Base-by-base conservation (phyloP, 2,797 vertebrate genomes). In the Peromyscus aztecus region DNA sequence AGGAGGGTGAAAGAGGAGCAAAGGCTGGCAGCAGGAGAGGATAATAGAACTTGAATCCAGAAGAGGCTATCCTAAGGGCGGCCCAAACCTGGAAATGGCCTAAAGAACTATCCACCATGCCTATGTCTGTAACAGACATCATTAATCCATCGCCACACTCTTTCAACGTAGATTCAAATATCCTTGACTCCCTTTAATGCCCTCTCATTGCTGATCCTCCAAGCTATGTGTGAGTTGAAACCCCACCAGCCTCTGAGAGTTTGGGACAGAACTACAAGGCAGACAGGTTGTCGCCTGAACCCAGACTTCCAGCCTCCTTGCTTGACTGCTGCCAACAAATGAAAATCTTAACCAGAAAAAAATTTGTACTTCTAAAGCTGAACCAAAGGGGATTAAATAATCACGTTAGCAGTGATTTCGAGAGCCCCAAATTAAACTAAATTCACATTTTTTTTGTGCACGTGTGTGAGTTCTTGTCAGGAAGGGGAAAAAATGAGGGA, bases 381-480 rank as follows among this genome's bases (percentile, higher is more conserved):
- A 92, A 94, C 85, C 61, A 76, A 67, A n/a, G 55, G 37, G 5
- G 81, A 89, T 95, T 92, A 92, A 97, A 88, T 69, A 84, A 94
- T 89, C 88, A 94, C 21, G 27, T 81, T 63, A 55, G 52, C 84
- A 75, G 71, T 67, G 65, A 93, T 94, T 92, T 83, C 3, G 10
- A 91, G 73, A 89, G 29, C 85, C 63, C 81, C 43, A 75, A 75
- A 94, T 97, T 95, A 95, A 95, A 87, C 80, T 31, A 89, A 81
- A 71, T 90, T 92, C 92, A 92, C 88, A 37, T 95, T 88, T 89
- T 88, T 89, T 93, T 90, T 91, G 93, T 96, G n/a, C 96, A 23
- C 29, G 23, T 90, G 43, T 95, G 80, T 91, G 95, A 90, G 69
- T 91, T 96, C 93, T 92, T 97, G 90, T 94, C 90, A 96, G 76